Percentiles rank a stretch among this genome's conserved stretches.
Conservation (phyloP, 2,888 invertebrate genomes). For the Xylophagus ater region DNA sequence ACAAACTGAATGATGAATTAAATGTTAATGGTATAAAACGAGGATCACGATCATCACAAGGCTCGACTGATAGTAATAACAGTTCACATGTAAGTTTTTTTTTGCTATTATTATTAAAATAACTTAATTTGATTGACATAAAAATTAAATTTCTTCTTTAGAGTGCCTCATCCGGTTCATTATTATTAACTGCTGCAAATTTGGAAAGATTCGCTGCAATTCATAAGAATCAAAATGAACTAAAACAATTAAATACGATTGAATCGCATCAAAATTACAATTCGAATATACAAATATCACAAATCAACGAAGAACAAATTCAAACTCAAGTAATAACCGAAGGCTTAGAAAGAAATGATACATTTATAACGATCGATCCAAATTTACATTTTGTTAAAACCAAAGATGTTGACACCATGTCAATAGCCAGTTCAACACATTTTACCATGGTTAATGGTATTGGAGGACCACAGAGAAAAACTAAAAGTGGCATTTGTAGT, state of each 20-base stretch:
- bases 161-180: conserved; percentile 72
- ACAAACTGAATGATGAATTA: conserved; percentile 1
- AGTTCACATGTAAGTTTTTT: conserved; percentile 61
- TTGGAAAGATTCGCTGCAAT: conserved; percentile 46
- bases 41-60: conserved; percentile 52
- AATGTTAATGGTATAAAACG: conserved; percentile 27
- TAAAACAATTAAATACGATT: neutral
- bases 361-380: conserved; percentile 33
- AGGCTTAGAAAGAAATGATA: conserved; percentile 18
- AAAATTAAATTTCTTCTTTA: conserved; percentile 27
- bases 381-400: conserved; percentile 34
- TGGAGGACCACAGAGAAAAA: conserved; percentile 48
- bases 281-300: conserved; percentile 8
- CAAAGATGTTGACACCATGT: conserved; percentile 55
- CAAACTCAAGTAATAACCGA: neutral
- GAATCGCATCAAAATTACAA: conserved; percentile 10
- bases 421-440: conserved; percentile 75
- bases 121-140: neutral
- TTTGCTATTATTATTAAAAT: neutral
- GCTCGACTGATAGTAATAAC: conserved; percentile 61
- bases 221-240: conserved; percentile 32
- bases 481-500: conserved; percentile 60
- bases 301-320: neutral
- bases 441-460: conserved; percentile 76
- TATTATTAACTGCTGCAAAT: conserved; percentile 69